phyloP scores from a whole-genome alignment of 2,797 vertebrate species.

The Cetoscarus ocellatus region DNA sequence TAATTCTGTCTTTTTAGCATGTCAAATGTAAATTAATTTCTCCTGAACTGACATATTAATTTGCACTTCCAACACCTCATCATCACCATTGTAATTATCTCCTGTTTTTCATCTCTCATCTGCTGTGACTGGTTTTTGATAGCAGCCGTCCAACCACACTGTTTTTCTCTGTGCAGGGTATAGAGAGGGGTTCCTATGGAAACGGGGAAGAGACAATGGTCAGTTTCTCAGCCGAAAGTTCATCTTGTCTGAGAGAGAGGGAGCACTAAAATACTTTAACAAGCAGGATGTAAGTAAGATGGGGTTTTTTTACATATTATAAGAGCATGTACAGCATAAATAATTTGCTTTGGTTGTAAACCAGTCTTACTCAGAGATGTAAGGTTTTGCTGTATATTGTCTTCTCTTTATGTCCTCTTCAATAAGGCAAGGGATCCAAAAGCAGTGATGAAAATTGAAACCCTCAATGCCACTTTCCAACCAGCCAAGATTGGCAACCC shows the following conservation, averaged over 20 bases:
- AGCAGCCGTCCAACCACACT: constrained; percentile 21
- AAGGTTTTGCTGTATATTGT: neutral
- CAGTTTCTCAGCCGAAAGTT: constrained; percentile 97
- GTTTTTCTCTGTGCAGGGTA: constrained; percentile 86
- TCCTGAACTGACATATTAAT: constrained; percentile 11
- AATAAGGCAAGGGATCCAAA: constrained; percentile 95
- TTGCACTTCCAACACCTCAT: constrained; percentile 29
- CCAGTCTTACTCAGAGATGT: neutral
- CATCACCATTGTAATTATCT: constrained; percentile 18
- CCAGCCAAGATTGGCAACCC: constrained; percentile 95
- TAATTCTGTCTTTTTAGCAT: constrained; percentile 2
- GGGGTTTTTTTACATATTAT: neutral
- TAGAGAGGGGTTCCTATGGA: constrained; percentile 97
- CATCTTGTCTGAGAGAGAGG: constrained; percentile 94
- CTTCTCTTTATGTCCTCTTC: constrained; percentile 10
- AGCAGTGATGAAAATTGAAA: constrained; percentile 95
- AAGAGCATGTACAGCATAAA: neutral
- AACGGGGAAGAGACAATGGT: constrained; percentile 96
- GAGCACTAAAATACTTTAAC: constrained; percentile 97
- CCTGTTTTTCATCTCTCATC: constrained; percentile 34
- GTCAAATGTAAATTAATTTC: constrained; percentile 37
- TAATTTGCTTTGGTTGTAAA: neutral
- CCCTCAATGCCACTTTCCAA: constrained; percentile 96
- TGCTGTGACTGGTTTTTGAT: constrained; percentile 17
- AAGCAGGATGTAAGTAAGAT: constrained; percentile 91